phyloP scores from a whole-genome alignment of 2,888 invertebrate genomes.

The Andrena hattorfiana region DNA sequence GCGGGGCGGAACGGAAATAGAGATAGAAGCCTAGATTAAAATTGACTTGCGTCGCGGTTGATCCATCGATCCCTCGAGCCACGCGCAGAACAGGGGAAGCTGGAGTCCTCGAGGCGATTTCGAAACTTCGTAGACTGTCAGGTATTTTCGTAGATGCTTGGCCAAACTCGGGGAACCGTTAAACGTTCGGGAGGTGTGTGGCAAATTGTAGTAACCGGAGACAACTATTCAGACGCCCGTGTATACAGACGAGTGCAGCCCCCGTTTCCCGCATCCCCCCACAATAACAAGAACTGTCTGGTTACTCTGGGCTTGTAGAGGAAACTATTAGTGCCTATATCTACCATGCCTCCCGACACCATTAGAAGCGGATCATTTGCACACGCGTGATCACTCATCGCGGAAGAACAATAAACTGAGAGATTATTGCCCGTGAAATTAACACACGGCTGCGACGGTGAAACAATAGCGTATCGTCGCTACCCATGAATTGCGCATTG shows the following conservation, averaged over 20 bases:
- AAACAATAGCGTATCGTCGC: conserved; percentile 24
- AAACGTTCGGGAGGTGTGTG: conserved; percentile 68
- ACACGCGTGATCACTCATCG: not conserved
- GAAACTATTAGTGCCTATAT: not conserved
- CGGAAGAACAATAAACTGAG: conserved; percentile 15
- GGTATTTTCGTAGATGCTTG: conserved; percentile 53
- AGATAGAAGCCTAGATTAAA: conserved; percentile 24
- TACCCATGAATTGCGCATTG: not conserved
- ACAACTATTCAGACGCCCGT: conserved; percentile 48
- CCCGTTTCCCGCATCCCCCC: too few relatives aligned
- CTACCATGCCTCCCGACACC: not conserved
- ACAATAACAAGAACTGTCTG: too few relatives aligned
- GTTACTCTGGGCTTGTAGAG: too few relatives aligned
- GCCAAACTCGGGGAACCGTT: conserved; percentile 75
- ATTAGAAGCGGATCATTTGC: not conserved
- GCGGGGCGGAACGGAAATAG: conserved; percentile 2
- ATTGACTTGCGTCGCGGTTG: conserved; percentile 12
- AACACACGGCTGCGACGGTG: conserved; percentile 22
- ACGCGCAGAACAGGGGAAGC: not conserved
- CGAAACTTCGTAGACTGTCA: conserved; percentile 53
- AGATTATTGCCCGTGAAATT: conserved; percentile 37
- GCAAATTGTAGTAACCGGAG: conserved; percentile 40
- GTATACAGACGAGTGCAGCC: conserved; percentile 2
- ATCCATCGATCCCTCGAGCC: conserved; percentile 31
- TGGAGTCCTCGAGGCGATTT: conserved; percentile 31